A percentile compares a stretch with the other conserved stretches of the same genome.
phyloP scores from a whole-genome alignment of 1,140 invertebrate species.

The Philotrypesis tridentata region DNA sequence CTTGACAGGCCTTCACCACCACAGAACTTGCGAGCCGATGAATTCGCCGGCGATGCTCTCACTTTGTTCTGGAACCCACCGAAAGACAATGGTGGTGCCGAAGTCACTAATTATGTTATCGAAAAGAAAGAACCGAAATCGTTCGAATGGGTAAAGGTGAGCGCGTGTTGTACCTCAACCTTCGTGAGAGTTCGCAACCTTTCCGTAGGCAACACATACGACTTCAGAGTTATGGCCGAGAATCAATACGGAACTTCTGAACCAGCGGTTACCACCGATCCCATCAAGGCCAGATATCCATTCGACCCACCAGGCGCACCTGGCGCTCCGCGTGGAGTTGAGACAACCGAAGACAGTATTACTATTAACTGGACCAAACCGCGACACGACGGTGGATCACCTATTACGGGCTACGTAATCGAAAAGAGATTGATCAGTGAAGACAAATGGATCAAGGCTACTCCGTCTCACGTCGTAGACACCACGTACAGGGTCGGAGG shows the following conservation, averaged over 20 bases:
- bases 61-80: slow-evolving; percentile 97
- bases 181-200: slow-evolving; percentile 93
- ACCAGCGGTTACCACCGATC: slow-evolving; percentile 88
- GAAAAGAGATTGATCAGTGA: slow-evolving; percentile 93
- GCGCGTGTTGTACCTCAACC: slow-evolving; percentile 92
- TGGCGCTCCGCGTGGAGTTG: slow-evolving; percentile 88
- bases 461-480: slow-evolving; percentile 87
- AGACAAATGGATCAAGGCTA: slow-evolving; percentile 93
- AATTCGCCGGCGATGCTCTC: slow-evolving; percentile 95
- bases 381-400: slow-evolving; percentile 92
- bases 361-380: slow-evolving; percentile 95
- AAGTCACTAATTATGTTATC: slow-evolving; percentile 96
- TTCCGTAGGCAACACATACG: slow-evolving; percentile 92
- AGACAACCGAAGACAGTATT: slow-evolving; percentile 94
- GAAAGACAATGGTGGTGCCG: slow-evolving; percentile 95
- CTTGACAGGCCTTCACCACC: slow-evolving; percentile 92
- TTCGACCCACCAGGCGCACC: slow-evolving; percentile 95
- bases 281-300: slow-evolving; percentile 95
- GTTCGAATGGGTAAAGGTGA: slow-evolving; percentile 91
- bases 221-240: slow-evolving; percentile 98
- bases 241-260: slow-evolving; percentile 97
- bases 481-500: slow-evolving; percentile 87
- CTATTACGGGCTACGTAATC: slow-evolving; percentile 92
- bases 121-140: slow-evolving; percentile 92
- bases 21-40: slow-evolving; percentile 90